phyloP scores from a whole-genome alignment of 2,113 vertebrate species.

The Typhlomys cinereus region DNA sequence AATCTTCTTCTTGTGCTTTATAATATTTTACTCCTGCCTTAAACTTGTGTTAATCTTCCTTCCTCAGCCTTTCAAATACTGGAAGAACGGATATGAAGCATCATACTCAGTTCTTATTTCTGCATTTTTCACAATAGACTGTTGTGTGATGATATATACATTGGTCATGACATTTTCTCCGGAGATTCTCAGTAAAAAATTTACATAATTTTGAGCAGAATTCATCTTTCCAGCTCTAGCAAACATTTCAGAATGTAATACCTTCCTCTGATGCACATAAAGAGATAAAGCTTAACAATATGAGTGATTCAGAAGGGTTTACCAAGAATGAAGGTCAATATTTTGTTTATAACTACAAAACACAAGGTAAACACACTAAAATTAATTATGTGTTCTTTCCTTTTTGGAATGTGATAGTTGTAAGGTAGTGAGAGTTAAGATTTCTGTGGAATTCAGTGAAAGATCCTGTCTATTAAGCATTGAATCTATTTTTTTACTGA shows the following conservation, averaged over 20 bases:
- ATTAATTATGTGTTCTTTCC: neutral
- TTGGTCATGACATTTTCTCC: neutral
- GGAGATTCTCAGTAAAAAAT: neutral
- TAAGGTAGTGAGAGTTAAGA: neutral
- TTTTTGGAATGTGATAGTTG: neutral
- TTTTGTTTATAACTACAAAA: neutral
- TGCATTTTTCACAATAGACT: neutral
- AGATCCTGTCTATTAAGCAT: neutral
- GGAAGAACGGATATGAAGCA: neutral
- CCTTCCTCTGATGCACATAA: neutral
- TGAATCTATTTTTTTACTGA: neutral
- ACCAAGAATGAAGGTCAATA: neutral
- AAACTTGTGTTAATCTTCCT: neutral
- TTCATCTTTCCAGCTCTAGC: neutral
- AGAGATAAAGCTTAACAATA: neutral
- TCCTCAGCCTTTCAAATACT: neutral
- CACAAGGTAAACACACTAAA: neutral
- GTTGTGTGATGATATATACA: neutral
- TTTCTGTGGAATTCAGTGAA: neutral
- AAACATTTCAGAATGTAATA: neutral
- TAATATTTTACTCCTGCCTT: neutral
- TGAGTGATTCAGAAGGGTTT: neutral
- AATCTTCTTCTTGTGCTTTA: neutral
- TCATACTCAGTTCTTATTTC: neutral
- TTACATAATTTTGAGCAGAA: neutral